These are phyloP conservation scores for Hydrophis major DNA, from an alignment of 2,797 vertebrate genomes.

Conservation along the genomic window DNA sequence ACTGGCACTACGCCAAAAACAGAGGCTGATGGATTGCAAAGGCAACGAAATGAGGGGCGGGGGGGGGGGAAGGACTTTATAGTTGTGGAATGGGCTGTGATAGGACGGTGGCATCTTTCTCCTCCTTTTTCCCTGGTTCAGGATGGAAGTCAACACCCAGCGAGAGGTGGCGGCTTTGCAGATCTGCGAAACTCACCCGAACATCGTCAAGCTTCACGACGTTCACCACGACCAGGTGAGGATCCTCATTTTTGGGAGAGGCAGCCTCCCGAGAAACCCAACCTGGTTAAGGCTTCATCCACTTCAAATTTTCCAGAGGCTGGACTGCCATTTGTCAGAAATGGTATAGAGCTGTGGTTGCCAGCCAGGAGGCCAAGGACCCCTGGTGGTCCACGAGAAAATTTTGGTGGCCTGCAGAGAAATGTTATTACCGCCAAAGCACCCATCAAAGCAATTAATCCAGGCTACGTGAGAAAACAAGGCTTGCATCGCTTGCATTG, in stretches of 20 bases:
- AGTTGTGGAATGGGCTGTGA: too few relatives aligned
- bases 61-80: not conserved
- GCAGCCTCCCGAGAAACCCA: not conserved
- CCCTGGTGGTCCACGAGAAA: too few relatives aligned
- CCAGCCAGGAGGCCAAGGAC: too few relatives aligned
- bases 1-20: accelerated
- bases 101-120: not conserved
- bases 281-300: not conserved
- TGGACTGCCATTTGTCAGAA: too few relatives aligned
- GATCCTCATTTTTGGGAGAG: not conserved
- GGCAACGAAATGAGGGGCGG: too few relatives aligned
- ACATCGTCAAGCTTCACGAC: constrained; percentile 86
- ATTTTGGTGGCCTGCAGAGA: too few relatives aligned
- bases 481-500: too few relatives aligned
- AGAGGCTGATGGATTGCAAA: not conserved
- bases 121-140: constrained; percentile 45
- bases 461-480: too few relatives aligned
- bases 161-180: constrained; percentile 86
- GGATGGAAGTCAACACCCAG: constrained; percentile 88
- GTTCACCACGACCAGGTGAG: constrained; percentile 89
- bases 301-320: too few relatives aligned
- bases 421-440: too few relatives aligned
- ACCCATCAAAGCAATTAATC: too few relatives aligned
- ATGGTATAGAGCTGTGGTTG: too few relatives aligned
- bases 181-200: constrained; percentile 86